A percentile compares a stretch with the other conserved stretches of the same genome.
Evolutionary conservation across 2,797 vertebrate species (phyloP).

Genomic region (Manis crassicaudata): DNA sequence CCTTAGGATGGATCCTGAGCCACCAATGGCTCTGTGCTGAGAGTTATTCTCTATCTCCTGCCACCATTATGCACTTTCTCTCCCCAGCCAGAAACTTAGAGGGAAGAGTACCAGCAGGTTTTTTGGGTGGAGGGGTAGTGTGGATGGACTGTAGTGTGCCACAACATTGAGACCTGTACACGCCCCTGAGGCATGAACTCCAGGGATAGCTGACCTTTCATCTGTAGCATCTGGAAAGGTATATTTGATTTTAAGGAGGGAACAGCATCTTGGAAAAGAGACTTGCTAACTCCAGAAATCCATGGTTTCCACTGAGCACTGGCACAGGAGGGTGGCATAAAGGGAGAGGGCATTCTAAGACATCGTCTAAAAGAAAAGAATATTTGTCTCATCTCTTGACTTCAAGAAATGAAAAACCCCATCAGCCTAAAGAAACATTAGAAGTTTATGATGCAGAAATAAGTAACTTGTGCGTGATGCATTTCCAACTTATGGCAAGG

Average conservation of each 20-base stretch:
- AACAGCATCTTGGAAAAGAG: not conserved
- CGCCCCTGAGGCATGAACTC: not conserved
- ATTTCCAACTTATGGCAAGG: constrained; percentile 79
- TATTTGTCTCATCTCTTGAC: constrained; percentile 77
- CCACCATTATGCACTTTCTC: not conserved
- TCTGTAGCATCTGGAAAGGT: not conserved
- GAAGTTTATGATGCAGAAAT: constrained; percentile 88
- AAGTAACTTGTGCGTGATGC: constrained; percentile 82
- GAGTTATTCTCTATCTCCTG: not conserved
- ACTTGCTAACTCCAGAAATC: constrained; percentile 66
- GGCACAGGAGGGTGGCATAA: not conserved
- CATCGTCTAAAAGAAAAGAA: constrained; percentile 61
- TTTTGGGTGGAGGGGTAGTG: not conserved
- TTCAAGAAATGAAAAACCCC: constrained; percentile 80
- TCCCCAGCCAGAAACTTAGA: not conserved
- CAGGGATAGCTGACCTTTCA: not conserved
- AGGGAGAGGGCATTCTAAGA: constrained; percentile 61
- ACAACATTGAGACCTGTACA: not conserved
- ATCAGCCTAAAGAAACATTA: constrained; percentile 85
- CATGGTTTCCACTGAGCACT: constrained; percentile 55
- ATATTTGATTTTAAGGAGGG: constrained; percentile 1
- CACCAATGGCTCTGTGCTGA: not conserved
- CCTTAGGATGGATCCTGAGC: not conserved
- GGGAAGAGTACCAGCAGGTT: not conserved
- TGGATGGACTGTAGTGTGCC: not conserved